Conservation (phyloP, 2,113 vertebrate genomes). For the Grus americana region DNA sequence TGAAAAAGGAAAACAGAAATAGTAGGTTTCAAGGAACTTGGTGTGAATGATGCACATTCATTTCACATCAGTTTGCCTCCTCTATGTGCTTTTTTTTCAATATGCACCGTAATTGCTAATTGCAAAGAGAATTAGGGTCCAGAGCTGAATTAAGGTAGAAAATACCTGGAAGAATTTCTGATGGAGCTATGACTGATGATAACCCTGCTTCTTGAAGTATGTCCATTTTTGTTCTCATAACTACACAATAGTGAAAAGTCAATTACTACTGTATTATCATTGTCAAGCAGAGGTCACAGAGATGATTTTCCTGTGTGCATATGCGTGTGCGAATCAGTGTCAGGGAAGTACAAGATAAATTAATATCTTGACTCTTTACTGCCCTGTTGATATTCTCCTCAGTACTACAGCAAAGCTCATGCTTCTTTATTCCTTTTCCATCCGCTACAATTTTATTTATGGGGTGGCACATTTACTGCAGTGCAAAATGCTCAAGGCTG, state of each 20-base stretch:
- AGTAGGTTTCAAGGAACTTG: slow-evolving; percentile 28
- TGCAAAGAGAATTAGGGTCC: slow-evolving; percentile 28
- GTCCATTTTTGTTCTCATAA: background rate
- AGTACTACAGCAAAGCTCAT: background rate
- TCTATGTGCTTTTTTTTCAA: background rate
- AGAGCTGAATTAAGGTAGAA: slow-evolving; percentile 27
- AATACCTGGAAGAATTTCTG: slow-evolving; percentile 32
- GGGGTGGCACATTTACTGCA: background rate
- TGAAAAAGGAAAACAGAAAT: slow-evolving; percentile 29
- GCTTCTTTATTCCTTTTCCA: background rate
- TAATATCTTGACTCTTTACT: background rate
- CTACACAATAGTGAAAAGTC: background rate
- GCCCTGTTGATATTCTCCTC: background rate
- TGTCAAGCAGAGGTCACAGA: slow-evolving; percentile 6
- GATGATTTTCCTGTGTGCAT: background rate
- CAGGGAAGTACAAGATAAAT: background rate
- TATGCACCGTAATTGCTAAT: background rate
- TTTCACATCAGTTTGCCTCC: background rate
- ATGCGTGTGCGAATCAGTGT: background rate
- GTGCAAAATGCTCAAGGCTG: background rate
- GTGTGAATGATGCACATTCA: background rate
- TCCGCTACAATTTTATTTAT: background rate
- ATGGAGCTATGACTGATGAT: background rate
- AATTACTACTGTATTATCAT: background rate
- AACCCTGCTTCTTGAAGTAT: background rate